phyloP scores from a whole-genome alignment of 2,113 vertebrate species.

The Nothobranchius furzeri region DNA sequence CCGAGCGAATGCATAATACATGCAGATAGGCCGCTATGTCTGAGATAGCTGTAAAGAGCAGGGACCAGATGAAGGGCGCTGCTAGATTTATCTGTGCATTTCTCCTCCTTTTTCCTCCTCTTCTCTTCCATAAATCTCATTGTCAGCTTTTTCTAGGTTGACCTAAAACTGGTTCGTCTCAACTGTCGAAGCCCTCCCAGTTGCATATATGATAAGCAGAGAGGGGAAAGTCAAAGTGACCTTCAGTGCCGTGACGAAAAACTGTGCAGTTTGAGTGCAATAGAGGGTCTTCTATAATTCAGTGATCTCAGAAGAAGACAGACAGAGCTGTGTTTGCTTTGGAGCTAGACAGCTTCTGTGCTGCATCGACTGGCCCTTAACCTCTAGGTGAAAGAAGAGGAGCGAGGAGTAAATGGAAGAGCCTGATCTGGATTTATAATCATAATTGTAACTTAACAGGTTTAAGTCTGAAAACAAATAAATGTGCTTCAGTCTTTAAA shows the following conservation, averaged over 20 bases:
- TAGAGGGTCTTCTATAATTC: conserved; percentile 75
- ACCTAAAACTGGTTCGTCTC: conserved; percentile 63
- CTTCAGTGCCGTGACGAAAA: conserved; percentile 74
- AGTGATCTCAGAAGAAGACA: conserved; percentile 62
- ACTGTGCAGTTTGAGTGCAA: conserved; percentile 67
- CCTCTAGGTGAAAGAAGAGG: conserved; percentile 39
- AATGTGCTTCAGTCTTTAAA: conserved; percentile 17
- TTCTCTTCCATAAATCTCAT: conserved; percentile 66
- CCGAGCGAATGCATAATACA: conserved; percentile 68
- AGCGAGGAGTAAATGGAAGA: conserved; percentile 38
- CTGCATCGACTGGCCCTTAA: conserved; percentile 22
- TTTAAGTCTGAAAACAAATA: conserved; percentile 16
- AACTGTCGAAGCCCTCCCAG: conserved; percentile 40
- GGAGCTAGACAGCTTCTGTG: conserved; percentile 26
- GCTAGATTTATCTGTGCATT: conserved; percentile 56
- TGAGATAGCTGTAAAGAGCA: conserved; percentile 66
- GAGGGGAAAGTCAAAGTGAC: conserved; percentile 72
- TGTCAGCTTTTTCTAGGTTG: conserved; percentile 58
- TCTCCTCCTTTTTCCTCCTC: conserved; percentile 45
- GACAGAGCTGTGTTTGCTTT: conserved; percentile 29
- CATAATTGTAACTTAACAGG: conserved; percentile 25
- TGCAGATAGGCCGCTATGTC: conserved; percentile 67
- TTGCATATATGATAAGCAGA: conserved; percentile 71
- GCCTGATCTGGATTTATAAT: conserved; percentile 1
- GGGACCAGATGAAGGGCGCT: conserved; percentile 58